phyloP scores from a whole-genome alignment of 2,888 invertebrate genomes.

The Dryocosmus kuriphilus region DNA sequence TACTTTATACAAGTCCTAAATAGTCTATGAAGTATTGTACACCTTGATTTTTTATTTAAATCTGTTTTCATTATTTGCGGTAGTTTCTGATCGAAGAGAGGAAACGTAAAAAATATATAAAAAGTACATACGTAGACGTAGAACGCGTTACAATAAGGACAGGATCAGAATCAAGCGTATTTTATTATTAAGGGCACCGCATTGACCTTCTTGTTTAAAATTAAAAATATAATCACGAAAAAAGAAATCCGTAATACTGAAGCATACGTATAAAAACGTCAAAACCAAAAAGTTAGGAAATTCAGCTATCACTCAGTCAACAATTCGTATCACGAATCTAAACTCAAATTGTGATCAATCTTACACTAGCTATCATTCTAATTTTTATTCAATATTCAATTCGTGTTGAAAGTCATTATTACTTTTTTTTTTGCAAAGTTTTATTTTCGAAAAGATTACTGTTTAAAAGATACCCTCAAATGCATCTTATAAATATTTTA shows the following conservation, averaged over 20 bases:
- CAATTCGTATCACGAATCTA: slow-evolving; percentile 25
- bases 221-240: slow-evolving; percentile 10
- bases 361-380: slow-evolving; percentile 4
- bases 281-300: slow-evolving; percentile 9
- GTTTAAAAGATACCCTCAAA: background rate
- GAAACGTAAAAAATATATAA: slow-evolving; percentile 40
- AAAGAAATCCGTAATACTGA: slow-evolving; percentile 13
- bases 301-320: slow-evolving; percentile 8
- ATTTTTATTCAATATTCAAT: background rate
- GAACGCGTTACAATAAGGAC: slow-evolving; percentile 7
- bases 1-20: slow-evolving; percentile 33
- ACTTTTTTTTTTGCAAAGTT: background rate
- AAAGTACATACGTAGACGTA: slow-evolving; percentile 12
- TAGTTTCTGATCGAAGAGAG: slow-evolving; percentile 34
- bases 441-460: background rate
- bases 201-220: background rate
- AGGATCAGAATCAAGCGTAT: slow-evolving; percentile 24
- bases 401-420: background rate
- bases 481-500: background rate
- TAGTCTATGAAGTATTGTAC: slow-evolving; percentile 33
- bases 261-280: slow-evolving; percentile 4
- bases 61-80: slow-evolving; percentile 30
- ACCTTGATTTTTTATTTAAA: slow-evolving; percentile 5
- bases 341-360: background rate
- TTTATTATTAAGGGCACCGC: background rate